Base-by-base conservation (phyloP, 2,797 vertebrate species). In the Carapus acus region DNA sequence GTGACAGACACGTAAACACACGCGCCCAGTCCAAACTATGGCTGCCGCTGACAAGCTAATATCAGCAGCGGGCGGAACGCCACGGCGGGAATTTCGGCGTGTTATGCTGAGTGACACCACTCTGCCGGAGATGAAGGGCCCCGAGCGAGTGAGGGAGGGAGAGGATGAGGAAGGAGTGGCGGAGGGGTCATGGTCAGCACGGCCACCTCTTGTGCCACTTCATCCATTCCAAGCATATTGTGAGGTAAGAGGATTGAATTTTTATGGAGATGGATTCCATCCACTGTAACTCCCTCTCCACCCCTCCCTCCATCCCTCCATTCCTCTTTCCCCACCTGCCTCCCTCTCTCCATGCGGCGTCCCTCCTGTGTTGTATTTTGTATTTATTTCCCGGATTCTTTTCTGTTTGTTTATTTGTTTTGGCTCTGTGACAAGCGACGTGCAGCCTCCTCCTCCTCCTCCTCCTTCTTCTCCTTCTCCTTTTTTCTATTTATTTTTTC, bases 251-350 rank as follows among this genome's bases (percentile, higher is more conserved):
- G 76, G 71, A 77, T 77, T 79, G 58, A 60, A 60, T 74, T 76
- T 78, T 79, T 78, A 80, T 77, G 70, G 68, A 78, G 78, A 82
- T 83, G 69, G 72, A 79, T 82, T 78, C 82, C 53, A 71, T 81
- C 75, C 59, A 51, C 57, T 74, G 65, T 39, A 67, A 56, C 65
- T 59, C 55, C 42, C 49, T 38, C 49, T 19, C 40, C 48, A 31
- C 22, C 48, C 57, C 24, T 57, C 38, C 41, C 29, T 43, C 40
- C 23, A 0, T 29, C 45, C 17, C 27, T 23, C 20, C n/a, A 3
- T 3, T 14, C 22, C 16, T 39, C 21, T 17, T 43, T 29, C n/a
- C n/a, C n/a, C n/a, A n/a, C n/a, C n/a, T 17, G 18, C 29, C 51
- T 48, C 11, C 41, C 15, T 18, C 24, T 14, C 39, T 38, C 33